Base-by-base conservation (phyloP, 2,888 invertebrate genomes). In the Heliothis peltigera region DNA sequence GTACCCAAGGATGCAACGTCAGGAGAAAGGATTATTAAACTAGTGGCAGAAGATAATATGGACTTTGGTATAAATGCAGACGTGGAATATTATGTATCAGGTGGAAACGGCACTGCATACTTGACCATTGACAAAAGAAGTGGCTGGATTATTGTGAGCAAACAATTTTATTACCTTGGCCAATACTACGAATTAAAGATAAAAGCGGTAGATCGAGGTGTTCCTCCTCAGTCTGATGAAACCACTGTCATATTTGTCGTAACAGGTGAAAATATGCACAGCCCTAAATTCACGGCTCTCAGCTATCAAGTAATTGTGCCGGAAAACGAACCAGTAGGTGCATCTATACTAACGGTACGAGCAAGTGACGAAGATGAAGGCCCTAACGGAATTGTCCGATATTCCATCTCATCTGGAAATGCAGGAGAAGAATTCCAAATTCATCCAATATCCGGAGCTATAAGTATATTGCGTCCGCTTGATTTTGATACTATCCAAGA, bases 31-130 rank as follows among this genome's bases (percentile, higher is more conserved):
- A 96, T 99, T 18, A 93, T 98, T 10, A 96, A 96, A 86, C 94
- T 98, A 5, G 89, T 96, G 57, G 98, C 98, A 0, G 96, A 95
- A 79, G 98, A 98, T 88, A 96, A 96, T 21, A 95, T 96, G 53
- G 98, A 98, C 87, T 98, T 97, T 82, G 98, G 98, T 1, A 97
- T 98, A 25, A 98, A 98, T 91, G 98, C 98, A 1, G 98, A 98
- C 91, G 96, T 99, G 58, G 97, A 97, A 79, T 99, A 98, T 88
- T 91, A 95, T 19, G 93, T 97, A 49, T 93, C 96, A 1, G 96
- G 96, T 56, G 98, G 98, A 5, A 98, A 98, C 89, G 97, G 97
- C 2, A 96, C 97, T 0, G 95, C 96, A 1, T 96, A 96, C 74
- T 98, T 99, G 86, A 91, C 94, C 1, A 95, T 99, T 7, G 97